Base-by-base conservation (phyloP, 2,888 invertebrate genomes). In the Dioctria linearis region DNA sequence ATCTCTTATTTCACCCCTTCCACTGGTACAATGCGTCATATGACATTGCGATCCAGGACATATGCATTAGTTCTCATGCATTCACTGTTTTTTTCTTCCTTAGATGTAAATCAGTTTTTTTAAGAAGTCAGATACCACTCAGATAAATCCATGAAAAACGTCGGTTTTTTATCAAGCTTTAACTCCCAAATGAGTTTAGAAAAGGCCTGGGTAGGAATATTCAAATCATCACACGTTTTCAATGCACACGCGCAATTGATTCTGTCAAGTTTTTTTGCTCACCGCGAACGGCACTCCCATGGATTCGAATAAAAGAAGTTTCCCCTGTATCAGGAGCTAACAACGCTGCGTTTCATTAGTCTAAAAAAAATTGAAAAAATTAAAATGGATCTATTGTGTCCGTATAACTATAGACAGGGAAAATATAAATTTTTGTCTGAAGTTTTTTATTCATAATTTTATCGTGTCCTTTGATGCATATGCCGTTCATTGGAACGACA, bases 211-310 rank as follows among this genome's bases (percentile, higher is more conserved):
- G 54, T 25, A 76, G 46, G 63, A 46, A 78, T 57, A 66, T 78
- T 78, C 66, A 66, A 66, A 78, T 54, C 76, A 78, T 78, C 81
- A 78, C 71, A 63, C 43, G 66, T 59, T 79, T 25, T 79, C 37
- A 49, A 66, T 66, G 75, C 66, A 66, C 66, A 81, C 79, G 81
- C 79, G 79, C 81, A 81, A 81, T 79, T 79, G 81, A 79, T 81
- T 71, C 75, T 65, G 73, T 81, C 79, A 81, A 75, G 42, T 75
- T 75, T 75, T 25, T 75, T 75, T 57, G 40, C 43, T n/a, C 4
- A 25, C 75, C 8, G 59, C 25, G 37, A 59, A 13, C 43, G 42
- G 43, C 75, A 75, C 75, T 75, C 75, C 75, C 75, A 42, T 75
- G 13, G 61, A 75, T 75, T 75, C 43, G 46, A 75, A 73, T 73